Percentiles rank a stretch among this genome's conserved stretches.
Conservation (phyloP, 1,140 invertebrate species). For the Hesperophylax magnus region DNA sequence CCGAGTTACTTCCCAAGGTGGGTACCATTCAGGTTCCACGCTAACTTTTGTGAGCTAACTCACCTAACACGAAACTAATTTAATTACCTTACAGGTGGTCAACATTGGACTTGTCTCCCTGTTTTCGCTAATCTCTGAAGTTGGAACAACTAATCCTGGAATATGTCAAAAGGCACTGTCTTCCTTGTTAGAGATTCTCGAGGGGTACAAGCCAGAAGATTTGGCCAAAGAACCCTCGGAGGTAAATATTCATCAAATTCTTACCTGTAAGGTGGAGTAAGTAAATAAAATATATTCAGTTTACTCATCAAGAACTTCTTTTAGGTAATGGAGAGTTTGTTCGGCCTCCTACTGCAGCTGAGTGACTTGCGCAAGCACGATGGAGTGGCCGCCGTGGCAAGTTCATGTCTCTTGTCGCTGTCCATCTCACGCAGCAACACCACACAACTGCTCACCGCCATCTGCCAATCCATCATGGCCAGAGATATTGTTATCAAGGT, state of each 20-base stretch:
- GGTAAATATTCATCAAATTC: conserved; percentile 54
- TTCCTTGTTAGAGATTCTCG: conserved; percentile 91
- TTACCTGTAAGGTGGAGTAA: too few species aligned
- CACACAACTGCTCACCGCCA: conserved; percentile 90
- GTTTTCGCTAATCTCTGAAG: conserved; percentile 92
- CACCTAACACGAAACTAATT: too few species aligned
- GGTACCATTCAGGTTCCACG: neutral
- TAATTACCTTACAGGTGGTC: conserved; percentile 78
- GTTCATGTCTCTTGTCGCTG: conserved; percentile 90
- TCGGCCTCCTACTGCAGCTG: conserved; percentile 64
- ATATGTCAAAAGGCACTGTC: conserved; percentile 90
- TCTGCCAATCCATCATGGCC: conserved; percentile 91
- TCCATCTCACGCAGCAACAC: conserved; percentile 94
- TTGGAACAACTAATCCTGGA: conserved; percentile 82
- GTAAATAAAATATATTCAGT: neutral
- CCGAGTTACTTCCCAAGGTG: too few species aligned
- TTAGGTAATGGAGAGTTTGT: conserved; percentile 64
- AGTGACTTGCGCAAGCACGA: conserved; percentile 70
- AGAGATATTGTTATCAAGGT: conserved; percentile 67
- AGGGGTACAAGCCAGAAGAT: conserved; percentile 91
- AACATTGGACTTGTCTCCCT: conserved; percentile 91
- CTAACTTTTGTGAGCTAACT: too few species aligned
- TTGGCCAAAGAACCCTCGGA: conserved; percentile 74
- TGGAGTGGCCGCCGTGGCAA: conserved; percentile 87
- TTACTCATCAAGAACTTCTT: neutral